Evolutionary conservation across 1,140 invertebrate genomes (phyloP), one percentile per base, ranked within the genome.

Genomic region (Heliothis virescens): DNA sequence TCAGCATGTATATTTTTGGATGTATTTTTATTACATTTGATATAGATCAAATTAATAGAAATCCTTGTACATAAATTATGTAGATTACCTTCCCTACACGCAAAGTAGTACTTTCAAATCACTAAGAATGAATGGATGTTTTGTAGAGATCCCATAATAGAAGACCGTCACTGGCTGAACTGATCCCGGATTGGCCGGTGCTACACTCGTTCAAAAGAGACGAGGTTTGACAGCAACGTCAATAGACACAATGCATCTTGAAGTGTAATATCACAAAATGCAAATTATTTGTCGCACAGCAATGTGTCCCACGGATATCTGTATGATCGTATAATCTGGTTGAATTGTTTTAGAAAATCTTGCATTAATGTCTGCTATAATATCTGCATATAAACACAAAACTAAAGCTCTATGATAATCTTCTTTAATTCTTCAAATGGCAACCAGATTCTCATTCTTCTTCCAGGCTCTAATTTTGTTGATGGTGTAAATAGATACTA

Each of bases 121-220:
- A 91, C 79, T 91, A 92, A 91, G 90, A 86, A 87, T 86, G 81
- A 89, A 82, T 92, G 91, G 86, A 90, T 92, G 90, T 94, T 92
- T 94, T 94, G 87, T 94, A 94, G 93, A 93, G 86, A 94, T 85
- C 89, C 83, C 89, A 92, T 89, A 93, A 88, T 90, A 97, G 98
- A 96, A 96, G 98, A 95, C 97, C 96, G 89, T 99, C 98, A 85
- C 96, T 99, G 94, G 98, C 98, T 88, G 98, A 99, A 95, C 95
- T 99, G 96, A 99, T 99, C 95, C 98, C 98, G 88, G 98, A 99
- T 96, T 99, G 98, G 98, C 98, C 98, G 88, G 97, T 96, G 88
- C 96, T 99, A 88, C 98, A 99, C 95, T 97, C 97, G 95, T 97
- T 98, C 96, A 96, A 95, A 95, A 96, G 95, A 95, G 96, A 95